Conservation (phyloP, 2,113 vertebrate species). For the Lonchura striata region DNA sequence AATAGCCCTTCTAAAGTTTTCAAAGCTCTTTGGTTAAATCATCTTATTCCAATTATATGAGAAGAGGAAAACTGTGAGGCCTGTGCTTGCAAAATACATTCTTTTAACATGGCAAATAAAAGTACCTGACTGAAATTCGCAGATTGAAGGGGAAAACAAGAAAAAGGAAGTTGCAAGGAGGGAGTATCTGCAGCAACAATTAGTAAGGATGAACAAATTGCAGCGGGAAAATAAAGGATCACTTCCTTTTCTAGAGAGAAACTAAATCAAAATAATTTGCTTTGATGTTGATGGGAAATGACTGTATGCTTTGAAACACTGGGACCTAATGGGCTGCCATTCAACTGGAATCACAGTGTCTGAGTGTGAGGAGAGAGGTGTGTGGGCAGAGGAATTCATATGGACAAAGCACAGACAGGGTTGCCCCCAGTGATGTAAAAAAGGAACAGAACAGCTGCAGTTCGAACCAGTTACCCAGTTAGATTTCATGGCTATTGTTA, state of each 20-base stretch:
- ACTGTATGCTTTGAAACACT: background rate
- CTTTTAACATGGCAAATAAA: conserved; percentile 8
- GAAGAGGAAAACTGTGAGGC: background rate
- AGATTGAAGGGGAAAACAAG: background rate
- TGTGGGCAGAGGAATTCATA: background rate
- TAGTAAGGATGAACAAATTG: background rate
- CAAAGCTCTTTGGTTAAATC: background rate
- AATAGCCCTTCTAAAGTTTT: background rate
- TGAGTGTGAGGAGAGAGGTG: background rate
- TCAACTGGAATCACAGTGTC: background rate
- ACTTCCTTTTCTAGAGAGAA: background rate
- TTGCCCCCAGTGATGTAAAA: background rate
- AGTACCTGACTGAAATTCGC: background rate
- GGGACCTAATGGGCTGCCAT: background rate
- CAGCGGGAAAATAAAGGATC: background rate
- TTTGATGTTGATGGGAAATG: conserved; percentile 53
- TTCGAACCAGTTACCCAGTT: background rate
- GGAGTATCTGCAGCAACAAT: background rate
- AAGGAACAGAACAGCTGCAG: background rate
- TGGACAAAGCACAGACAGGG: background rate
- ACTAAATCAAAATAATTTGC: background rate
- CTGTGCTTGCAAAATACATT: background rate
- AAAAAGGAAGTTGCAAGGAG: background rate
- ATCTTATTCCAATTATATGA: background rate
- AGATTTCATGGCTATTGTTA: conserved; percentile 10